Base-by-base conservation (phyloP, 2,113 vertebrate genomes). In the Brachyistius frenatus region DNA sequence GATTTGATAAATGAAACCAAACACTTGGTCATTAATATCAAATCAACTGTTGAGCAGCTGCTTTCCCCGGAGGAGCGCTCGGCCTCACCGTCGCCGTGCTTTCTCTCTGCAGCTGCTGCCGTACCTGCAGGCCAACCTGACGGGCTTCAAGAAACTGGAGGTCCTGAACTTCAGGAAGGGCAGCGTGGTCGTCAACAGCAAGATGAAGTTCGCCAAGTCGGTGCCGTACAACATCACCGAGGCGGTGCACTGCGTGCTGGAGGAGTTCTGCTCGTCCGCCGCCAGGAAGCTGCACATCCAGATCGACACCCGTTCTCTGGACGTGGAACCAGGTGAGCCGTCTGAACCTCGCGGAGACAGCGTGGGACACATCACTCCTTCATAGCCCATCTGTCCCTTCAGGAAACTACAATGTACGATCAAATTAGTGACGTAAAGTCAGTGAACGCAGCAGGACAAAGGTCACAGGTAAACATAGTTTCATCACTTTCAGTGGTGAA, bases 121-220 rank as follows among this genome's bases (percentile, higher is more conserved):
- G 0, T 98, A 94, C 85, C 93, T 98, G 5, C 95, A 92, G 77
- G 95, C 96, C 56, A 98, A 97, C 91, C 95, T 99, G 3, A 98
- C 96, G 0, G 98, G 97, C 61, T 99, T 99, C 91, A 96, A 94
- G 85, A 95, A 98, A 2, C 91, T 99, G 77, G 97, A 99, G 93
- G 97, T 99, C 62, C 95, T 99, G 0, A 97, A 96, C 93, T 99
- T 99, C 94, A 93, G 95, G 80, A 95, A 96, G 0, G 97, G 97
- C 70, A 99, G 97, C 4, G 96, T 99, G 73, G 97, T 98, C 14
- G 94, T 99, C 63, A 98, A 98, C 56, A 98, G 97, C 91, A 97
- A 94, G 86, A 92, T 97, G 93, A 96, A 94, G 76, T 97, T 92
- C 8, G 1, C 95, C 61, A 93, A 89, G 87, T 94, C 95, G 0